Evolutionary conservation across 2,888 invertebrate genomes (phyloP).

Genomic region (Acanthosoma haemorrhoidale): DNA sequence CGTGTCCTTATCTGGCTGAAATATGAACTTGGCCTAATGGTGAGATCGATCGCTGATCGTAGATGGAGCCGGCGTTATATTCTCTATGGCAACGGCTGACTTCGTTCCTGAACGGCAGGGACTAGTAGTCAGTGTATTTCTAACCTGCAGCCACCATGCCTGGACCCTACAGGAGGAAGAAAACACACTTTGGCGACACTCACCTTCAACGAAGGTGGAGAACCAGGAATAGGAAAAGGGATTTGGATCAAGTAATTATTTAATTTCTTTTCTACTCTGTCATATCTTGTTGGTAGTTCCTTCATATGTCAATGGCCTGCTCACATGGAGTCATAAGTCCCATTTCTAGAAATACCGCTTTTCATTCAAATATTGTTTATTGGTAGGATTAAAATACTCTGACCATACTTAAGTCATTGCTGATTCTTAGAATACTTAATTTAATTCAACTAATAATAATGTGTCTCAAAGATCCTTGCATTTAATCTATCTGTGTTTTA

Average conservation of each 20-base stretch:
- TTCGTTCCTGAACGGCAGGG: not conserved
- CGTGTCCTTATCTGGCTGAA: too few relatives aligned
- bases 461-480: too few relatives aligned
- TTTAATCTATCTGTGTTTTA: too few relatives aligned
- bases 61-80: too few relatives aligned
- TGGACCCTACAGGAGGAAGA: slow-evolving; percentile 63
- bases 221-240: slow-evolving; percentile 69
- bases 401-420: not conserved
- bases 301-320: too few relatives aligned
- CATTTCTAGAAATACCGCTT: not conserved
- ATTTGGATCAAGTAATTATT: slow-evolving; percentile 65
- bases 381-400: too few relatives aligned
- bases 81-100: too few relatives aligned
- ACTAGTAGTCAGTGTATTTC: not conserved
- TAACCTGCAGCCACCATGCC: slow-evolving; percentile 38
- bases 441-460: too few relatives aligned
- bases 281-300: too few relatives aligned
- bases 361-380: too few relatives aligned
- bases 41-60: too few relatives aligned
- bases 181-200: slow-evolving; percentile 72
- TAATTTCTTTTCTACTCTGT: slow-evolving; percentile 45
- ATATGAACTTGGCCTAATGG: too few relatives aligned
- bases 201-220: slow-evolving; percentile 72
- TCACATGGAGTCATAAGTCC: not conserved
- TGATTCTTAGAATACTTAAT: not conserved